A percentile compares a stretch with the other conserved stretches of the same genome.
phyloP scores from a whole-genome alignment of 2,888 invertebrate genomes.

The Protodeltote pygarga region DNA sequence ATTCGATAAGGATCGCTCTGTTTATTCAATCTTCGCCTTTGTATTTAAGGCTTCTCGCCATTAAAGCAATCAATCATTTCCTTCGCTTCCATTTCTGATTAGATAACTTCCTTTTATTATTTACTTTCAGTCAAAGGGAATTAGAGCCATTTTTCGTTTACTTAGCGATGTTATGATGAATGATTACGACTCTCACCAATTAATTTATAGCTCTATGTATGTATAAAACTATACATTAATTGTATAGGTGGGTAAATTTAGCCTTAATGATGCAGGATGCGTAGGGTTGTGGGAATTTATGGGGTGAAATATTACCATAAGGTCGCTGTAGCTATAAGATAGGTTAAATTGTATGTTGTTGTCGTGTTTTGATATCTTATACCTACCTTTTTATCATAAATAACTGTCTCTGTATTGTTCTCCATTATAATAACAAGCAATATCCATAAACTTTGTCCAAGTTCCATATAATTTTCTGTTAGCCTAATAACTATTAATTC shows the following conservation, averaged over 20 bases:
- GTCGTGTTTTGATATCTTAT: not conserved
- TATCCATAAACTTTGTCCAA: too few relatives aligned
- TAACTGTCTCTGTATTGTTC: too few relatives aligned
- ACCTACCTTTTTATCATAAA: too few relatives aligned
- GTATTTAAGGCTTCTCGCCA: not conserved
- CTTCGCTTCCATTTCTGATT: slow-evolving; percentile 9
- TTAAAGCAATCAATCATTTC: slow-evolving; percentile 21
- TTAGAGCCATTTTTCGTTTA: slow-evolving; percentile 8
- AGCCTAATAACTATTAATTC: too few relatives aligned
- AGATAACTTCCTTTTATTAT: slow-evolving; percentile 15
- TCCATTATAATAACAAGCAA: too few relatives aligned
- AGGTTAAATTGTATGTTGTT: not conserved
- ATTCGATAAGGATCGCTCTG: too few relatives aligned
- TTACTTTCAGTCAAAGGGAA: slow-evolving; percentile 10
- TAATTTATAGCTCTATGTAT: slow-evolving; percentile 6
- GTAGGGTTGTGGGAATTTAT: slow-evolving; percentile 19
- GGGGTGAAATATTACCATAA: slow-evolving; percentile 15
- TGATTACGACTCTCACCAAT: slow-evolving; percentile 14
- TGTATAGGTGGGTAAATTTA: slow-evolving; percentile 16
- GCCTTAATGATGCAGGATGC: slow-evolving; percentile 12
- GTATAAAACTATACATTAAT: too few relatives aligned
- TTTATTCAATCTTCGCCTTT: slow-evolving; percentile 1
- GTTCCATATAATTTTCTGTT: too few relatives aligned
- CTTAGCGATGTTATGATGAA: slow-evolving; percentile 17
- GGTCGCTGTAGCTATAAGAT: not conserved